Base-by-base conservation (phyloP, 2,888 invertebrate genomes). In the Ochropleura plecta region DNA sequence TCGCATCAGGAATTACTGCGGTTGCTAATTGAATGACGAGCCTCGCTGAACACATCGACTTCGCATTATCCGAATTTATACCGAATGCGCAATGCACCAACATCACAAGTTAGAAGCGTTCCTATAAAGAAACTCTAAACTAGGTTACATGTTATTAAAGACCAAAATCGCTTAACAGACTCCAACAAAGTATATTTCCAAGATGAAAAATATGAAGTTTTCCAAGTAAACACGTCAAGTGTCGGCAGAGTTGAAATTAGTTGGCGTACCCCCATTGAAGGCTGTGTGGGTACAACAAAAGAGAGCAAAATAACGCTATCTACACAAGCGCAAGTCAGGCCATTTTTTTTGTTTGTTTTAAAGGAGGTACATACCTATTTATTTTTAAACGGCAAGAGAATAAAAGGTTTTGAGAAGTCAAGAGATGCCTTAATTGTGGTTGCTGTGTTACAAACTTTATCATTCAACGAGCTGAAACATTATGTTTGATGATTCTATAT, bases 181-280 rank as follows among this genome's bases (percentile, higher is more conserved):
- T 55, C 18, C 63, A 76, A 72, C 68, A 70, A 81, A 82, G 69
- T 77, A 76, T 80, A 77, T 76, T 71, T 72, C 63, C 70, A 78
- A 73, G 83, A 86, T 84, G 88, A 88, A 86, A 87, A 87, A 87
- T 88, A 88, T 86, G 81, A 86, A 88, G 84, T 86, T 89, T 82
- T 73, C 85, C 73, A 83, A 87, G 87, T 85, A 89, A 89, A 88
- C 85, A 88, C 86, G 78, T 88, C 83, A 83, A 86, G 83, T 81
- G 82, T 76, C 78, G 77, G 73, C 74, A 55, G 85, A 86, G 86
- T 89, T 89, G 79, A 87, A 89, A 89, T 88, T 88, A 84, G 86
- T 86, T 89, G 82, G 77, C 68, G 84, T 75, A 72, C 75, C 72
- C 71, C 71, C 83, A 85, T 88, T 88, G 85, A 85, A 71, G 81